A percentile compares a stretch with the other conserved stretches of the same genome.
phyloP scores from a whole-genome alignment of 37 sponge, comb jelly and placozoan genomes.

The Halisarca cf. caerulea region DNA sequence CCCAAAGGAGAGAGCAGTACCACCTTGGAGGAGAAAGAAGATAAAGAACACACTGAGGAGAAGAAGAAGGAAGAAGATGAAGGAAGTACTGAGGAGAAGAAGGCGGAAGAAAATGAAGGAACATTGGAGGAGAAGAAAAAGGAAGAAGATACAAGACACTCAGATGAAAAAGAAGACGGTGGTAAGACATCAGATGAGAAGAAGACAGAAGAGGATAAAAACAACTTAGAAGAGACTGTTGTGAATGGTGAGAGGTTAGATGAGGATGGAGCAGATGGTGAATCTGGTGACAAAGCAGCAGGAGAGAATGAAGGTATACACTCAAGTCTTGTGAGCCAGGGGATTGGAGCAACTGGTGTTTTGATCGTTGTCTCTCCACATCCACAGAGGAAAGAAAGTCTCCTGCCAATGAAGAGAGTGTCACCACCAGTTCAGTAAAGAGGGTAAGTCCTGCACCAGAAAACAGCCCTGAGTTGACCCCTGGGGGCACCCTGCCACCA shows the following conservation, averaged over 20 bases:
- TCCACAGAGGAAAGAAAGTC: too few species aligned
- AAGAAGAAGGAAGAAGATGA: constrained; percentile 26
- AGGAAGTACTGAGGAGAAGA: constrained; percentile 30
- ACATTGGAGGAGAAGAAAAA: constrained; percentile 2
- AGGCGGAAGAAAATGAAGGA: constrained; percentile 17
- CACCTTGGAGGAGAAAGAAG: constrained; percentile 34
- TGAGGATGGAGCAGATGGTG: background rate
- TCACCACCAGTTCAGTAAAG: background rate
- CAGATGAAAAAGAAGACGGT: background rate
- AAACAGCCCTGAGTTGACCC: background rate
- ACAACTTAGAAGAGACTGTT: background rate
- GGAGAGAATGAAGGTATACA: background rate
- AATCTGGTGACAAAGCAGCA: background rate
- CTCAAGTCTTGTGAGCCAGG: too few species aligned
- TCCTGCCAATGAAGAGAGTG: too few species aligned
- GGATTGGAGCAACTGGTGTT: too few species aligned
- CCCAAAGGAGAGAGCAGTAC: too few species aligned
- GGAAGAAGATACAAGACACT: background rate
- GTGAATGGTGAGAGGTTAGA: background rate
- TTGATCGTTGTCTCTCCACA: too few species aligned
- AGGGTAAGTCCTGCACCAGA: background rate
- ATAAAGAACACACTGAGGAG: constrained; percentile 25
- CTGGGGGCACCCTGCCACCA: background rate
- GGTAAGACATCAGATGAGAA: background rate
- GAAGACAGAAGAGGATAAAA: constrained; percentile 1